A percentile compares a stretch with the other conserved stretches of the same genome.
phyloP scores from a whole-genome alignment of 2,113 vertebrate species.

The Hepsetus odoe region DNA sequence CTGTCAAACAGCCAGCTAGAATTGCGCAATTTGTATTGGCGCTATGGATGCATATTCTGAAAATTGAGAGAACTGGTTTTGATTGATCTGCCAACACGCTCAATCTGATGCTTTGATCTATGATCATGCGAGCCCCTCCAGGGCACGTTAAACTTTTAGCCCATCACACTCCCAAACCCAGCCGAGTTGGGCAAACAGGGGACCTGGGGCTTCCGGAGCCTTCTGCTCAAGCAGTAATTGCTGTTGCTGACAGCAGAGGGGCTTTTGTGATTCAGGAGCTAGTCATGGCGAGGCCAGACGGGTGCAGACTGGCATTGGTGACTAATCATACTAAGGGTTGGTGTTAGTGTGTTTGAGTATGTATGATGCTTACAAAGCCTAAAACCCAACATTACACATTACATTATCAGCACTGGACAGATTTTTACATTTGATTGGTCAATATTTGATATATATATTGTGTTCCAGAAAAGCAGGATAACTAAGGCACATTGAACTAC shows the following conservation, averaged over 20 bases:
- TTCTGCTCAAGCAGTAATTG: background rate
- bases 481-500: too few species aligned
- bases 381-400: background rate
- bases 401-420: too few species aligned
- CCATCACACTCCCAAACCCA: background rate
- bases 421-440: too few species aligned
- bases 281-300: constrained; percentile 4
- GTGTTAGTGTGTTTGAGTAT: background rate
- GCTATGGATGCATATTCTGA: background rate
- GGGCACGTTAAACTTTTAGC: constrained; percentile 32
- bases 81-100: constrained; percentile 15
- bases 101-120: constrained; percentile 28
- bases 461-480: too few species aligned
- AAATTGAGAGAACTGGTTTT: background rate
- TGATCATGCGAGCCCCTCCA: constrained; percentile 29
- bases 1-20: background rate
- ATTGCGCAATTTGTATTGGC: background rate
- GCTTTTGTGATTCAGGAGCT: background rate
- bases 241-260: background rate
- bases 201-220: background rate
- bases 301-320: background rate
- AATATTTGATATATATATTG: too few species aligned
- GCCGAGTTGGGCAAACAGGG: constrained; percentile 18
- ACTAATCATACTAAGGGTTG: constrained; percentile 18
- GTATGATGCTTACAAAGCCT: background rate